Percentiles rank a stretch among this genome's conserved stretches.
Evolutionary conservation across 2,888 invertebrate species (phyloP).

Genomic region (Cremastinae sp.): DNA sequence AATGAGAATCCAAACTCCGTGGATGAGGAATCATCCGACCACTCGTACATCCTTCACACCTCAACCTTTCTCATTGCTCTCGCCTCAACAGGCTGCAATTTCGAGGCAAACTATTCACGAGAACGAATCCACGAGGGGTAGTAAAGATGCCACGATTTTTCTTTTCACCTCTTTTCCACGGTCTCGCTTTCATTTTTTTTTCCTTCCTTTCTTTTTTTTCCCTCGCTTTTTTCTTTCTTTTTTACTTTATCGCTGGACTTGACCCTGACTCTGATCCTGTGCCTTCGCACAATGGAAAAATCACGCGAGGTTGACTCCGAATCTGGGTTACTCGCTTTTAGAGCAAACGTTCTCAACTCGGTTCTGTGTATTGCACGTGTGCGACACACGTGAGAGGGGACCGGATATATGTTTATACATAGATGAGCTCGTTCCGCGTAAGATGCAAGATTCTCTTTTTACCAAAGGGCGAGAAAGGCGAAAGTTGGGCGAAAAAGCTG

Average conservation of each 20-base stretch:
- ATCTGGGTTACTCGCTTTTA: conserved; percentile 45
- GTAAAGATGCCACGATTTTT: conserved; percentile 14
- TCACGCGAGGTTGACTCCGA: conserved; percentile 57
- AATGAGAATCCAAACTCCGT: conserved; percentile 51
- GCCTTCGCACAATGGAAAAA: conserved; percentile 49
- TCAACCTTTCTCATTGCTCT: not conserved
- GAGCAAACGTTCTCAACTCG: conserved; percentile 32
- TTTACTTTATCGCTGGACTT: conserved; percentile 27
- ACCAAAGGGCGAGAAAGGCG: not conserved
- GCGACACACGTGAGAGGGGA: too few relatives aligned
- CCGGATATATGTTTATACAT: not conserved
- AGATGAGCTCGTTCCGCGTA: not conserved
- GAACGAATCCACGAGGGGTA: conserved; percentile 8
- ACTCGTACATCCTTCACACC: not conserved
- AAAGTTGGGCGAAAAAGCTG: not conserved
- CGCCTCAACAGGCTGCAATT: conserved; percentile 2
- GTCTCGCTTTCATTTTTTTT: too few relatives aligned
- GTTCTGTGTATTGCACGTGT: not conserved
- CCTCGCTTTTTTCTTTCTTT: conserved; percentile 4
- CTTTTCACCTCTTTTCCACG: too few relatives aligned
- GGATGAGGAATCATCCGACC: not conserved
- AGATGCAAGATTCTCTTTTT: conserved; percentile 3
- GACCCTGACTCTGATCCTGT: conserved; percentile 57
- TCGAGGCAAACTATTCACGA: conserved; percentile 36
- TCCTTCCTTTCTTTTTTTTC: too few relatives aligned